phyloP scores from a whole-genome alignment of 2,113 vertebrate species.

The Oreochromis spilurus region DNA sequence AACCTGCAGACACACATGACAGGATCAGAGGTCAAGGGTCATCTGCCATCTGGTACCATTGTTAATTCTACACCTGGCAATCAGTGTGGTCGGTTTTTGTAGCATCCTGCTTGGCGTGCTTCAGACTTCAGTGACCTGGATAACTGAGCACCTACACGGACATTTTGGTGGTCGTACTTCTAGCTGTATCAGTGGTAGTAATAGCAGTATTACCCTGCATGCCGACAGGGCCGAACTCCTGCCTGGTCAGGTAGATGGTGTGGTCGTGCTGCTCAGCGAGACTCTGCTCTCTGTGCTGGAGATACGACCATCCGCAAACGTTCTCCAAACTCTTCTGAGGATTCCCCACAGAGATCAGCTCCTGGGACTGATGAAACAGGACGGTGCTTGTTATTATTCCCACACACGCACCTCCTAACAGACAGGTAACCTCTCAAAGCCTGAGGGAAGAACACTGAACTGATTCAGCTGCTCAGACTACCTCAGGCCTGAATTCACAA shows the following conservation, averaged over 20 bases:
- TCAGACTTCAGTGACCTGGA: not conserved
- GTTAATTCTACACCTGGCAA: not conserved
- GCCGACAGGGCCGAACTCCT: conserved; percentile 92
- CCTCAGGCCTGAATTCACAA: not conserved
- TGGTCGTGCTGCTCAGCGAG: conserved; percentile 89
- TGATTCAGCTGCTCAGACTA: rapidly evolving
- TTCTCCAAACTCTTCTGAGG: conserved; percentile 94
- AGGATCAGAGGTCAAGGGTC: not conserved
- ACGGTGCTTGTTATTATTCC: not conserved
- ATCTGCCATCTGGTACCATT: not conserved
- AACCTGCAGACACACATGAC: conserved; percentile 72
- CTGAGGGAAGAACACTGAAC: not conserved
- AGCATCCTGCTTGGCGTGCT: not conserved
- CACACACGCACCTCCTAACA: not conserved
- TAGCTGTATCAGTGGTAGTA: not conserved
- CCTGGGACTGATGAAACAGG: conserved; percentile 63
- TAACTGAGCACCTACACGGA: not conserved
- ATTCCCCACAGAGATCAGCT: conserved; percentile 89
- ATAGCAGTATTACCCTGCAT: conserved; percentile 78
- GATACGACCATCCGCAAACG: conserved; percentile 92
- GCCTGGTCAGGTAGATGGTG: conserved; percentile 91
- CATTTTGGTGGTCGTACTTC: not conserved
- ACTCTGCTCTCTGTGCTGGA: conserved; percentile 85
- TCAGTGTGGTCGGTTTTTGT: not conserved
- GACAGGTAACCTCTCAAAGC: not conserved